Evolutionary conservation across 2,113 vertebrate genomes (phyloP), one percentile per base, ranked within the genome.

Genomic region (Recurvirostra avosetta): DNA sequence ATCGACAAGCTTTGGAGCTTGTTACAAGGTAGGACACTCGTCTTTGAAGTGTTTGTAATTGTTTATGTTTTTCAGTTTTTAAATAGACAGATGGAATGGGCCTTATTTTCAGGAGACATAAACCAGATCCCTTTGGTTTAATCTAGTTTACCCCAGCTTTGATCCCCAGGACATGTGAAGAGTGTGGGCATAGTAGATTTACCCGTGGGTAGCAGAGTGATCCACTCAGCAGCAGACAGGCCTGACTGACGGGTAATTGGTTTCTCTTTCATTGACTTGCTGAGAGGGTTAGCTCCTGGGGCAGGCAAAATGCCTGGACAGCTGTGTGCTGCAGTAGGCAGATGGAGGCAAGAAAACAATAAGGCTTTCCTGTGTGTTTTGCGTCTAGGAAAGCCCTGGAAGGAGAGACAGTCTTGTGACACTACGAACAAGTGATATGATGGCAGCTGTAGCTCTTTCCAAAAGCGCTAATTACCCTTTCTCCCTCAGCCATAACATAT

Each of bases 1-100:
- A n/a, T n/a, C n/a, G 74, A 53, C 30, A 53, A 91, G 49, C 41
- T 90, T 67, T 81, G 58, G 63, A 78, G 45, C 8, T 78, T 68
- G 36, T 75, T 85, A 52, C 6, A 25, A 86, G 95, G 66, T 56
- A 81, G 53, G 70, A 50, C 66, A 66, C 29, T 29, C 29, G 56
- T 9, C 83, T 94, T 87, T 92, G 95, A 95, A 91, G 92, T 82
- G 53, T 38, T 88, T 77, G 16, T 47, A 79, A 41, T 36, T 68
- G 71, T 70, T 93, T 61, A 68, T 70, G 9, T 21, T 50, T 86
- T 86, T 27, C 49, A 62, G 16, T 38, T 82, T 63, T 85, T 40
- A 81, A 76, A 70, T 4, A 90, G 29, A 36, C 25, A 81, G 43
- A 21, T 41, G 59, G 55, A 91, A 75, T 49, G 38, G 19, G 34